Percentiles rank a stretch among this genome's conserved stretches.
Conservation (phyloP, 2,113 vertebrate genomes). For the Pteropus alecto region DNA sequence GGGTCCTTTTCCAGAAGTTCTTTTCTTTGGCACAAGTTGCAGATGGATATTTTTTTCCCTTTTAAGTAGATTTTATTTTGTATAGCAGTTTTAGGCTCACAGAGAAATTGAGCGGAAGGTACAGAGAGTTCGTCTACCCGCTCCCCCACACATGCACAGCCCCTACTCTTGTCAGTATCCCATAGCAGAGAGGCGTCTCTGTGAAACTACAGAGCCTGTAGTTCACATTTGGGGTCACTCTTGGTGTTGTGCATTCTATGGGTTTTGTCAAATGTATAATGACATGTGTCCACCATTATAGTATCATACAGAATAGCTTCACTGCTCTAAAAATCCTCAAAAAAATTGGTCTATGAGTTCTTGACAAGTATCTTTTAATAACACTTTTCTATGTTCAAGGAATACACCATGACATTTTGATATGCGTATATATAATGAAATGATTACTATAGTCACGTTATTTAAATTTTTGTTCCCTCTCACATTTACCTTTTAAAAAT, state of each 20-base stretch:
- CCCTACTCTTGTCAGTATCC: too few species aligned
- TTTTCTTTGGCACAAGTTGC: neutral
- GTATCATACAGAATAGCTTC: neutral
- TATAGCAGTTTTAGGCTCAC: too few species aligned
- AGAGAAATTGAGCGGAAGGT: too few species aligned
- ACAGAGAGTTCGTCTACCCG: neutral
- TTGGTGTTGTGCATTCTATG: too few species aligned
- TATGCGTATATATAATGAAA: neutral
- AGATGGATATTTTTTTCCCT: neutral
- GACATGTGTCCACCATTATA: neutral
- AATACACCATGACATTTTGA: neutral
- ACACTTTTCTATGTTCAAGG: neutral
- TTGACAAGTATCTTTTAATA: neutral
- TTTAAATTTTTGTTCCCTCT: neutral
- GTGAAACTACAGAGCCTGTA: neutral
- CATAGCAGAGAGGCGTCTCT: neutral
- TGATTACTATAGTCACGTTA: neutral
- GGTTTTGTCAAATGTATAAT: neutral
- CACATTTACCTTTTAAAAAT: neutral
- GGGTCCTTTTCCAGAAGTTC: neutral
- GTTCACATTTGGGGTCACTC: too few species aligned
- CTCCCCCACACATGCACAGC: neutral
- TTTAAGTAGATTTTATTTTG: neutral
- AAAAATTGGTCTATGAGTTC: neutral
- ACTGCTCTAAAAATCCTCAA: neutral